These are phyloP conservation scores for Eurois occulta DNA, from an alignment of 2,888 invertebrate species.

Conservation along the genomic window DNA sequence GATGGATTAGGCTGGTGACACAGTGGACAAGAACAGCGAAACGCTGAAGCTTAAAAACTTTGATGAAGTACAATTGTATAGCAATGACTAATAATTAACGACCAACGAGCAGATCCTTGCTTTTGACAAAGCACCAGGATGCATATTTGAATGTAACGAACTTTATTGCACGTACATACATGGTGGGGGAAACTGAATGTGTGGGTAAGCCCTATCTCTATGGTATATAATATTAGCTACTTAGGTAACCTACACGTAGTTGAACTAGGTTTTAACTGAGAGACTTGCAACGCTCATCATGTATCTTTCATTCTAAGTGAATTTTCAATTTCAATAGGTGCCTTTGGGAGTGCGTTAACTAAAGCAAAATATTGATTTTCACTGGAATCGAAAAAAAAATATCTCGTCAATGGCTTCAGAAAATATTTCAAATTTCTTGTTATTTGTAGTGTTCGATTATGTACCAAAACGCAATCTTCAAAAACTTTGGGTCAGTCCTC, in stretches of 20 bases:
- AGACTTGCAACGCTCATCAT: background rate
- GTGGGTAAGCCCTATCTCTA: background rate
- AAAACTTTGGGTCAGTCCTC: background rate
- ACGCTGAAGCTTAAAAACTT: slow-evolving; percentile 26
- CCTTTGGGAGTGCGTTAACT: background rate
- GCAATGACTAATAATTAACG: background rate
- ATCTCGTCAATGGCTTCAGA: background rate
- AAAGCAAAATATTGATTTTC: background rate
- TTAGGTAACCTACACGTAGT: slow-evolving; percentile 1
- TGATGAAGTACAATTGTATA: background rate
- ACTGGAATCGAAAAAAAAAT: background rate
- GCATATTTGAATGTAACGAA: slow-evolving; percentile 22
- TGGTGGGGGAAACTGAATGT: slow-evolving; percentile 29
- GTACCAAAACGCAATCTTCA: background rate
- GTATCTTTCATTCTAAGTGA: background rate
- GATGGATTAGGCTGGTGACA: slow-evolving; percentile 48
- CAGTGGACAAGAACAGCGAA: slow-evolving; percentile 45
- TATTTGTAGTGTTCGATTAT: background rate
- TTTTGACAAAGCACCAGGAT: background rate
- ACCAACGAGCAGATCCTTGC: background rate
- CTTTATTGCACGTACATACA: background rate
- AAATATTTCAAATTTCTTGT: background rate
- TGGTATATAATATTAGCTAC: slow-evolving; percentile 33
- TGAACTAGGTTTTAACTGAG: background rate
- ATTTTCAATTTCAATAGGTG: background rate